Evolutionary conservation across 2,888 invertebrate genomes (phyloP), one percentile per base, ranked within the genome.

Genomic region (Ophion ventricosus): DNA sequence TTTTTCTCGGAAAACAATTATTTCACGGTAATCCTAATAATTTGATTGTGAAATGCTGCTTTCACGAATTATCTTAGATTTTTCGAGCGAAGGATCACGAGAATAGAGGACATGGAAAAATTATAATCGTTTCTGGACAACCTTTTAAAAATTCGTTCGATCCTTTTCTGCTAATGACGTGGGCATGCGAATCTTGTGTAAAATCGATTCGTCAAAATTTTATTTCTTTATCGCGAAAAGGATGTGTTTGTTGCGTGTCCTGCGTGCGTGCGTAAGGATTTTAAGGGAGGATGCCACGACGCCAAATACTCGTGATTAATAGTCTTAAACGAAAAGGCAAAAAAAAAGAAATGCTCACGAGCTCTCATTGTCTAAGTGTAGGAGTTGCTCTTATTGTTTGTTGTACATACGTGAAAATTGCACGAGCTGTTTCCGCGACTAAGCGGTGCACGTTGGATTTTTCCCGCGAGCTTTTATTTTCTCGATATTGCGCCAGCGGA

Each of bases 271-370:
- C 64, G 43, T 29, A 63, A 70, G 20, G 20, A 81, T 76, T 56
- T 49, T 40, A 3, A 56, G 20, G 67, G 73, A 35, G 43, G 49
- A 14, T 54, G n/a, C n/a, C n/a, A n/a, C 57, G 70, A 76, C 70
- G 76, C 81, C 81, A 81, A 81, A 81, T 70, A 76, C 64, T 81
- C 35, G 35, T 35, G 63, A 70, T 72, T 70, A 76, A 69, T 73
- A 26, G 67, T 76, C 7, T 40, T 66, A 40, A 64, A 61, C 23
- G 26, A 40, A 56, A 72, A 23, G 17, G 11, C n/a, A 26, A 23
- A 25, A 70, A 74, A 35, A 43, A 11, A n/a, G 2, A 64, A 35
- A 69, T 29, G 25, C 54, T 35, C 7, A 35, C 74, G 14, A 61
- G 49, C 57, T 23, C 25, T 25, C 49, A 25, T 80, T 67, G n/a